Base-by-base conservation (phyloP, 2,113 vertebrate species). In the Dryoscopus gambensis region DNA sequence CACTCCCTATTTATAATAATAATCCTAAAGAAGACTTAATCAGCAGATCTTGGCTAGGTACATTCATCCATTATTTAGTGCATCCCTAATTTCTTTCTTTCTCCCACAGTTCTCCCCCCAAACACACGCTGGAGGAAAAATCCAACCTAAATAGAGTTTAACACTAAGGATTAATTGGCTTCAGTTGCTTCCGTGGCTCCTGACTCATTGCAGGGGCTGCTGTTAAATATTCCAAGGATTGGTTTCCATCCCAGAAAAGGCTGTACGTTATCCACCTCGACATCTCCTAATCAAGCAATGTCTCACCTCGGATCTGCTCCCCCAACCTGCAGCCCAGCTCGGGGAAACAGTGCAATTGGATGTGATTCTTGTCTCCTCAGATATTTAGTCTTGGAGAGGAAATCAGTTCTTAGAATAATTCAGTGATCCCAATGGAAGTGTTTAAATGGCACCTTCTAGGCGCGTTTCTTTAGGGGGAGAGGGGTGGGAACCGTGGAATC, bases 41-140 rank as follows among this genome's bases (percentile, higher is more conserved):
- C 78, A 89, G 90, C 85, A 94, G 40, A 76, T 84, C 74, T 47
- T 50, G 67, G 65, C 67, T 56, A 76, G 74, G 84, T 47, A 65
- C 49, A 17, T 24, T n/a, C 78, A 96, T 88, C 64, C n/a, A 86
- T 95, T 94, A 96, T 95, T 96, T 39, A 94, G 33, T 14, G 33
- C 50, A 50, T 76, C 87, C 88, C 90, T 77, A 47, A 88, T 87
- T 91, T 84, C 47, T 71, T 92, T 81, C 57, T 75, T 81, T 87
- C 89, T 64, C 81, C 23, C 50, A 10, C 33, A 77, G 19, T 8
- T 65, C 40, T 33, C 57, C 13, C 57, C 23, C 5, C 7, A 14
- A 55, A 59, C 44, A 59, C 35, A 12, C 2, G 0, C 1, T 62
- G 65, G 75, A 84, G 63, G 77, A 76, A 85, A 94, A 92, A 90